Evolutionary conservation across 2,113 vertebrate genomes (phyloP).

Genomic region (Ceyx cyanopectus): DNA sequence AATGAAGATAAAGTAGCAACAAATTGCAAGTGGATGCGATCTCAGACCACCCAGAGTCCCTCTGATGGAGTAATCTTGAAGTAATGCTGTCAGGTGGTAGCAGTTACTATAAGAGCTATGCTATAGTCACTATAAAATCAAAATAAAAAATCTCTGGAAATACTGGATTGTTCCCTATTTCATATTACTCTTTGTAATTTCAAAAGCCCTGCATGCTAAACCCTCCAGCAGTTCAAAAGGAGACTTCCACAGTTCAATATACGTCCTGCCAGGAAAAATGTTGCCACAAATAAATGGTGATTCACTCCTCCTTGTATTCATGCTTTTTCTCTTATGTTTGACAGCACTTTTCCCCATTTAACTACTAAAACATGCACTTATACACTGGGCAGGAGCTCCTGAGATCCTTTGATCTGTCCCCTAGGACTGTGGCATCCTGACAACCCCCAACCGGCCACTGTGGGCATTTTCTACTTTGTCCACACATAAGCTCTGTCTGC

Average conservation of each 20-base stretch:
- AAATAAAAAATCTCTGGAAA: background rate
- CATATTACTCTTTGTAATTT: background rate
- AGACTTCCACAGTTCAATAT: background rate
- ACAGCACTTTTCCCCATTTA: background rate
- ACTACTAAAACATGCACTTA: background rate
- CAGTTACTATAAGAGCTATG: background rate
- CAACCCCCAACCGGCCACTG: background rate
- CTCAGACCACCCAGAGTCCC: background rate
- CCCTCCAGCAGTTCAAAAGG: background rate
- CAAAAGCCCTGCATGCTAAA: background rate
- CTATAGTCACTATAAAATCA: too few relatives aligned
- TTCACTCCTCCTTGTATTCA: background rate
- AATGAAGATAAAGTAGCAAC: background rate
- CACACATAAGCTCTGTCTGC: background rate
- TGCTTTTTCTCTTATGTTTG: background rate
- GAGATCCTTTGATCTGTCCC: background rate
- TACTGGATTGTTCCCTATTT: background rate
- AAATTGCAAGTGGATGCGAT: background rate
- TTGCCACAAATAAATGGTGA: background rate
- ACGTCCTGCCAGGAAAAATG: background rate
- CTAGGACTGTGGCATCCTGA: background rate
- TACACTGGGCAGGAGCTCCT: background rate
- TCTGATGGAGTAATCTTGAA: background rate
- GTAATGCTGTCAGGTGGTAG: background rate
- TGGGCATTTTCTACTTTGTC: background rate